phyloP scores from a whole-genome alignment of 2,113 vertebrate genomes.

The Mustela nigripes region DNA sequence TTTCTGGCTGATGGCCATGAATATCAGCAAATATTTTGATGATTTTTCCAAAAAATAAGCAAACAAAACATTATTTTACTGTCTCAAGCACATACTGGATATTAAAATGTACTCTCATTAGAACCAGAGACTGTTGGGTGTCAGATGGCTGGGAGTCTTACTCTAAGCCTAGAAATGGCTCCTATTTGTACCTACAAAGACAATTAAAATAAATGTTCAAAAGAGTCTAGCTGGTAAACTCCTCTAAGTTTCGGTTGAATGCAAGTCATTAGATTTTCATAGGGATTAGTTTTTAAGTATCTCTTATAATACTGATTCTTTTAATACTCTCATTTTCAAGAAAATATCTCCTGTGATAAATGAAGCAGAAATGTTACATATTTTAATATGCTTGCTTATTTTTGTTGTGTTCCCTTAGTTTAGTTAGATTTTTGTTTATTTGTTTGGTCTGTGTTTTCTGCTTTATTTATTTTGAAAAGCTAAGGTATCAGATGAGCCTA shows the following conservation, averaged over 20 bases:
- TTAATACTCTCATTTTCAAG: not conserved
- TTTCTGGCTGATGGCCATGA: not conserved
- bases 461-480: not conserved
- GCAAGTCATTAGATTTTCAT: not conserved
- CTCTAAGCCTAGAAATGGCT: not conserved
- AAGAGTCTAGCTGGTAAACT: not conserved
- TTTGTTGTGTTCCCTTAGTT: not conserved
- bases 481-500: not conserved
- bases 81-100: not conserved
- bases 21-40: conserved; percentile 21
- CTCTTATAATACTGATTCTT: not conserved
- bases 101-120: not conserved
- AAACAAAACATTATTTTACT: not conserved
- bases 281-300: not conserved
- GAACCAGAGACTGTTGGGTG: not conserved
- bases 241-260: not conserved
- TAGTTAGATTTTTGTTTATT: too few species aligned
- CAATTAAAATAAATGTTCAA: not conserved
- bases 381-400: not conserved
- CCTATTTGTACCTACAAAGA: not conserved
- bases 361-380: not conserved
- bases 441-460: not conserved
- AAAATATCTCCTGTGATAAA: not conserved
- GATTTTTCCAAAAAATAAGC: not conserved
- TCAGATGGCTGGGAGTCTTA: not conserved